Base-by-base conservation (phyloP, 2,888 invertebrate species). In the Zele albiditarsus region DNA sequence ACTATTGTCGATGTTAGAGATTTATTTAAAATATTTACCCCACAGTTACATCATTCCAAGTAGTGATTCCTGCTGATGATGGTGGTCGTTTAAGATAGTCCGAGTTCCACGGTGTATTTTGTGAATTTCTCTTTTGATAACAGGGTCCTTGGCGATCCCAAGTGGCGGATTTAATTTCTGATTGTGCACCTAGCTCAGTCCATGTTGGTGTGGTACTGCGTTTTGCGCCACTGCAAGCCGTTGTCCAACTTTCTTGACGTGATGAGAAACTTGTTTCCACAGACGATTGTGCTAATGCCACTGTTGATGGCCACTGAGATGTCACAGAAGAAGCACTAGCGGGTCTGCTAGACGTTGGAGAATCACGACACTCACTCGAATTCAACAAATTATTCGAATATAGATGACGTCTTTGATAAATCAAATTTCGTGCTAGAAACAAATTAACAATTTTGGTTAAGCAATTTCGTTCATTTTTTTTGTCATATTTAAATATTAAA, bases 201-300 rank as follows among this genome's bases (percentile, higher is more conserved):
- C 88, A 87, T 5, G 87, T 85, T 14, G 88, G 86, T 10, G 86
- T 86, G 1, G 72, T 78, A 74, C 86, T 86, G 49, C 85, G 82
- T 72, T 85, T 86, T 6, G 81, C 79, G 28, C 85, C 82, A 23
- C 67, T 62, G 14, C 62, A 33, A 31, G 46, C 20, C 5, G 79
- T 63, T 27, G 77, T 81, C 87, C 85, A 85, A n/a, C 76, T 80
- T 53, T 87, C 86, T 31, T 84, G 83, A 23, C 82, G 82, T 69
- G 81, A 23, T 67, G 71, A 8, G 78, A 82, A 80, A 72, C 81
- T 23, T 70, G 78, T 49, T 77, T 83, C 73, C 2, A 77, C 75
- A 2, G 75, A 79, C 0, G 82, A 74, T 8, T 80, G 76, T 3
- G 78, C 69, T 23, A 83, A 78, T 10, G 78, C 71, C 4, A 74